Conservation (phyloP, 2,888 invertebrate genomes). For the Conomelus anceps region DNA sequence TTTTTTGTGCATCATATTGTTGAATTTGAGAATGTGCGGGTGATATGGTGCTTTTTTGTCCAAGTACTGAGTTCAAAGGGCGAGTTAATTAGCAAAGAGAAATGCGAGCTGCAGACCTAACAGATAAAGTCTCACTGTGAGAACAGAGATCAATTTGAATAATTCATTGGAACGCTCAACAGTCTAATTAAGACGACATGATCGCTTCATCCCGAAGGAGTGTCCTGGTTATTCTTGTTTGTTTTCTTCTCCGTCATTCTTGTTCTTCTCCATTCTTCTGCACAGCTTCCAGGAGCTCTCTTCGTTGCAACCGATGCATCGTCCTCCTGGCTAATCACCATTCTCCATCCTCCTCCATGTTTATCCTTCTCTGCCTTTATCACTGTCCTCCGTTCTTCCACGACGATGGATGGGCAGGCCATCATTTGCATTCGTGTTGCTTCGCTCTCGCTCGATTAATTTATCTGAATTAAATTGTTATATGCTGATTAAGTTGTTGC, state of each 20-base stretch:
- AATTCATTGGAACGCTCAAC: slow-evolving; percentile 5
- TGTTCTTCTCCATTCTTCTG: neutral
- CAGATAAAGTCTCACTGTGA: neutral
- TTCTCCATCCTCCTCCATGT: neutral
- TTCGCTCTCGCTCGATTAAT: neutral
- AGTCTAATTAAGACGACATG: slow-evolving; percentile 7
- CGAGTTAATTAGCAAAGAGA: slow-evolving; percentile 1
- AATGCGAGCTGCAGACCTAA: neutral
- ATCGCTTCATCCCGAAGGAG: slow-evolving; percentile 7
- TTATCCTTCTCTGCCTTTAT: neutral
- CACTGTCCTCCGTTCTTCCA: neutral
- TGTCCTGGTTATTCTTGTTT: neutral
- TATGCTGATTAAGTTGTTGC: neutral
- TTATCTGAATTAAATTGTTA: neutral
- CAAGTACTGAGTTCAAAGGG: slow-evolving; percentile 4
- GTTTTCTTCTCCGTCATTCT: neutral
- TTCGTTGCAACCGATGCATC: neutral
- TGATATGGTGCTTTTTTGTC: neutral
- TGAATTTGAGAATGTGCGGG: neutral
- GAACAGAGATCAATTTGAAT: slow-evolving; percentile 7
- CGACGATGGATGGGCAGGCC: neutral
- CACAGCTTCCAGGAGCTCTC: neutral
- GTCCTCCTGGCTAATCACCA: neutral
- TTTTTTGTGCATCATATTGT: neutral
- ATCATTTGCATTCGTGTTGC: neutral